Percentiles rank a stretch among this genome's conserved stretches.
These are phyloP conservation scores for Sylvia borin DNA, from an alignment of 2,797 vertebrate species.

Conservation along the genomic window DNA sequence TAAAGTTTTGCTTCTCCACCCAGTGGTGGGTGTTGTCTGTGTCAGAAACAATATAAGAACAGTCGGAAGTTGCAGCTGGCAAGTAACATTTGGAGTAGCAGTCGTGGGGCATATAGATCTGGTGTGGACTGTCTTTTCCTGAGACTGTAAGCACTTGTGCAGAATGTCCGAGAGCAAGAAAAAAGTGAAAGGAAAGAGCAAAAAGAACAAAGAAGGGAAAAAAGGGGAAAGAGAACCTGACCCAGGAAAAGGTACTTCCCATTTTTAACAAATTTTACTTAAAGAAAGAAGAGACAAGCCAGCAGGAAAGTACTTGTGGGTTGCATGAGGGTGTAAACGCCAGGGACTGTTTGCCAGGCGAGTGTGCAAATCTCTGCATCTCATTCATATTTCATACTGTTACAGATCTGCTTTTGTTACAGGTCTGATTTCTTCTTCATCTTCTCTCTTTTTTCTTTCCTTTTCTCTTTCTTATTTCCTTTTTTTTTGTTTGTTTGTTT, in stretches of 20 bases:
- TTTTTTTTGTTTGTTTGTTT: neutral
- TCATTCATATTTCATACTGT: conserved; percentile 36
- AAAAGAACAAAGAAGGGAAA: conserved; percentile 79
- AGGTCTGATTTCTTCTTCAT: conserved; percentile 15
- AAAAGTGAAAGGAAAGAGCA: conserved; percentile 78
- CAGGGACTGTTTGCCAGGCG: conserved; percentile 8
- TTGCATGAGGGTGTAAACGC: conserved; percentile 44
- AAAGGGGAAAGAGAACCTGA: conserved; percentile 75
- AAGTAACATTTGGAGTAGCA: conserved; percentile 72
- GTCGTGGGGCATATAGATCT: conserved; percentile 67
- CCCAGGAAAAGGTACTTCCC: conserved; percentile 79
- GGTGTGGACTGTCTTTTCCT: conserved; percentile 60
- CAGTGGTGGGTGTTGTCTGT: conserved; percentile 81
- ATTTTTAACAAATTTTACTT: conserved; percentile 68
- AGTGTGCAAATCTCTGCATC: conserved; percentile 43
- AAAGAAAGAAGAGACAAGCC: conserved; percentile 56
- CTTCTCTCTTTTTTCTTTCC: neutral
- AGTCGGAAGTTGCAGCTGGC: conserved; percentile 75
- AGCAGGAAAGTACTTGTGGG: conserved; percentile 23
- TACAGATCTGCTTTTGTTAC: conserved; percentile 13
- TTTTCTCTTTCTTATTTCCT: neutral
- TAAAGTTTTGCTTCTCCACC: conserved; percentile 79
- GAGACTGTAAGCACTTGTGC: conserved; percentile 66
- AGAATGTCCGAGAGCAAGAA: conserved; percentile 79
- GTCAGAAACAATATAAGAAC: conserved; percentile 79